These are phyloP conservation scores for Semnopithecus entellus DNA, from an alignment of 2,113 vertebrate species.

Conservation along the genomic window DNA sequence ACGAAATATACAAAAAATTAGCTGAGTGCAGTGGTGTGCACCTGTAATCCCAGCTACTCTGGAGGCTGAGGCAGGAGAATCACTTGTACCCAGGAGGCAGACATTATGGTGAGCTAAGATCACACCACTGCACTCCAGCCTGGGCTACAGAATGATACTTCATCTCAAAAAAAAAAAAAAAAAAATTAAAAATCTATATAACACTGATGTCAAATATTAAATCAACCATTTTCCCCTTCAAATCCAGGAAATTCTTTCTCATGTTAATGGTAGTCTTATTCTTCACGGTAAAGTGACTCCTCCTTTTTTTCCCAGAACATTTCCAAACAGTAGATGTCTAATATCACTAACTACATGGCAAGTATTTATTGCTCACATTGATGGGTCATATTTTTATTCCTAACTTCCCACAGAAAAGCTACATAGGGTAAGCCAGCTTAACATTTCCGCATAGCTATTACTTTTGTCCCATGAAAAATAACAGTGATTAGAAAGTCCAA, in stretches of 20 bases:
- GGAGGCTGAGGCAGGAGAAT: too few relatives aligned
- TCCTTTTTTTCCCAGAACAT: background rate
- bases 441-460: background rate
- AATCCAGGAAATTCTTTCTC: conserved; percentile 24
- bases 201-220: background rate
- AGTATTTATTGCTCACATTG: conserved; percentile 32
- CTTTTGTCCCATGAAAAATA: background rate
- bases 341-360: background rate
- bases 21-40: too few relatives aligned
- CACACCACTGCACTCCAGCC: too few relatives aligned
- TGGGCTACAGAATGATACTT: too few relatives aligned
- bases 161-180: too few relatives aligned
- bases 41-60: too few relatives aligned
- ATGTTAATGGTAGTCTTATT: background rate
- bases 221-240: background rate
- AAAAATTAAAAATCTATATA: background rate
- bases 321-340: conserved; percentile 19
- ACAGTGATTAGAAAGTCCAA: background rate
- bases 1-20: too few relatives aligned
- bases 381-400: conserved; percentile 41
- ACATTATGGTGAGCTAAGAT: too few relatives aligned
- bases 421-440: background rate
- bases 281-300: background rate
- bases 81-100: too few relatives aligned
- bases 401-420: conserved; percentile 7